Conservation (phyloP, 2,888 invertebrate species). For the Ceratothoa steindachneri region DNA sequence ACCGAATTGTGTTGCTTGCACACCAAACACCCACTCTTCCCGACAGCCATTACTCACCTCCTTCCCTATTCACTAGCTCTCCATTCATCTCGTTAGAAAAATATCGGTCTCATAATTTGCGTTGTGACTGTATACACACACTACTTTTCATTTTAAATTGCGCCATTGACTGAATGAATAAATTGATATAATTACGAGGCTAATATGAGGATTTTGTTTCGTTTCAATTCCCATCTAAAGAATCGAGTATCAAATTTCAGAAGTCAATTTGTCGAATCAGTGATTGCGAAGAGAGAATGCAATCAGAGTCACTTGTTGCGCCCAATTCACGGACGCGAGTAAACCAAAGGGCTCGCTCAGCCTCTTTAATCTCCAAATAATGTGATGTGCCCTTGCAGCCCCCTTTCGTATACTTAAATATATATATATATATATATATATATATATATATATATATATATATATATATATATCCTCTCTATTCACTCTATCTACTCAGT, state of each 20-base stretch:
- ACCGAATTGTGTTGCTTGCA: no score
- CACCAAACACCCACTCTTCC: no score
- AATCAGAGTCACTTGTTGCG: conserved; percentile 4
- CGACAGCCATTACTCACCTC: no score
- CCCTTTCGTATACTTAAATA: no score
- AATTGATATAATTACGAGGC: conserved; percentile 8
- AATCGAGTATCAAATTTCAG: not conserved
- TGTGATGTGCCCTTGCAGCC: not conserved
- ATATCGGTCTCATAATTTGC: no score
- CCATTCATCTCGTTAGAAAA: no score
- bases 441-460: no score
- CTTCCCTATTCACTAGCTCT: no score
- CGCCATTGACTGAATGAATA: not conserved
- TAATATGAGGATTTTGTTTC: not conserved
- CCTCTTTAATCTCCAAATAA: not conserved
- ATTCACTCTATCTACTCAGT: no score
- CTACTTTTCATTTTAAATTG: conserved; percentile 2
- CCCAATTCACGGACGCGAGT: not conserved
- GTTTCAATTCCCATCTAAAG: not conserved
- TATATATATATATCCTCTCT: no score
- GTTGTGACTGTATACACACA: not conserved
- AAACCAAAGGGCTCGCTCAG: not conserved
- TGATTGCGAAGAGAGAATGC: not conserved
- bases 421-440: no score
- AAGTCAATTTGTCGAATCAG: not conserved